Percentiles rank a stretch among this genome's conserved stretches.
phyloP scores from a whole-genome alignment of 2,113 vertebrate genomes.

The Saimiri boliviensis region DNA sequence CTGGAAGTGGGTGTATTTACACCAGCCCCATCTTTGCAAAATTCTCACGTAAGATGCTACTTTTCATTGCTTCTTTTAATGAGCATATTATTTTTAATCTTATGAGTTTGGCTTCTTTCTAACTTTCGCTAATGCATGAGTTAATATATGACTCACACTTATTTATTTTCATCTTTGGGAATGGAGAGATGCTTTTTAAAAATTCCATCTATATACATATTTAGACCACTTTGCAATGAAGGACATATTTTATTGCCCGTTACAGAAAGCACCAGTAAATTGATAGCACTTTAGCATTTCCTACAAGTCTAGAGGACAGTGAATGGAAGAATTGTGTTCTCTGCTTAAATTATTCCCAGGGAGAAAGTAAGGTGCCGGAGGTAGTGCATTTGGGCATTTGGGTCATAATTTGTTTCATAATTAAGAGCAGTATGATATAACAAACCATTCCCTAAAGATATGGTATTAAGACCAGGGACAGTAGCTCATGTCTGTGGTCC shows the following conservation, averaged over 20 bases:
- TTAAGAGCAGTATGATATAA: background rate
- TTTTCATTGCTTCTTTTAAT: conserved; percentile 82
- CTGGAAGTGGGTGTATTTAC: conserved; percentile 16
- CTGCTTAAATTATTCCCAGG: conserved; percentile 38
- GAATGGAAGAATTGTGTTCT: background rate
- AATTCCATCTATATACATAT: conserved; percentile 49
- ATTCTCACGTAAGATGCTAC: background rate
- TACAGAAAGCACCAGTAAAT: conserved; percentile 44
- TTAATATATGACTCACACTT: conserved; percentile 81
- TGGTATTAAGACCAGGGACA: background rate
- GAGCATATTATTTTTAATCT: conserved; percentile 80
- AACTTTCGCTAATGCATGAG: conserved; percentile 81
- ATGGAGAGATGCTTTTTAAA: conserved; percentile 74
- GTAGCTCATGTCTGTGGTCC: too few relatives aligned
- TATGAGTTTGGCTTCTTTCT: conserved; percentile 80
- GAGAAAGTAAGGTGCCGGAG: background rate
- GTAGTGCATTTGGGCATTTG: background rate
- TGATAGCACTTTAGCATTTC: conserved; percentile 25
- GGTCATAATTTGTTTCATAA: background rate
- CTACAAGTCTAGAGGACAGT: background rate
- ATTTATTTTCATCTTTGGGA: conserved; percentile 76
- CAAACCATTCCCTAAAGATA: conserved; percentile 6
- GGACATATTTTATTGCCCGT: conserved; percentile 74
- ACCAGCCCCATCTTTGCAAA: background rate
- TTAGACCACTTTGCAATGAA: conserved; percentile 68